Evolutionary conservation across 2,797 vertebrate genomes (phyloP).

Genomic region (Myotis planiceps): DNA sequence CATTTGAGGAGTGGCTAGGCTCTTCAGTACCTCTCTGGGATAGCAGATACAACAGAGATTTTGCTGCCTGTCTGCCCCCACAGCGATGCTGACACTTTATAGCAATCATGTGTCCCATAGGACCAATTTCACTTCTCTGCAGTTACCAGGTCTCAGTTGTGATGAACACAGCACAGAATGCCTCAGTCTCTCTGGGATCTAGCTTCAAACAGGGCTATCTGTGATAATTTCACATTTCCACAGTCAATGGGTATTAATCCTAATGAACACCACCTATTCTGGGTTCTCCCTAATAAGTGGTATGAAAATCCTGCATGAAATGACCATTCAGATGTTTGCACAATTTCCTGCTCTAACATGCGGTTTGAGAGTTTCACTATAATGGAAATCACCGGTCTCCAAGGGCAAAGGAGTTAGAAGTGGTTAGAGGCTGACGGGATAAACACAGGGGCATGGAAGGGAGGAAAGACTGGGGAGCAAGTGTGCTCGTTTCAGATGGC

Average conservation of each 20-base stretch:
- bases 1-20: not conserved
- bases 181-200: not conserved
- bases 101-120: not conserved
- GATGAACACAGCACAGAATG: not conserved
- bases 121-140: slow-evolving; percentile 20
- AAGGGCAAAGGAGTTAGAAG: not conserved
- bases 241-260: not conserved
- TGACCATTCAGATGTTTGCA: not conserved
- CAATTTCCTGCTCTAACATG: not conserved
- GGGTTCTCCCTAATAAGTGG: not conserved
- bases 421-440: not conserved
- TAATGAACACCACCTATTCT: slow-evolving; percentile 25
- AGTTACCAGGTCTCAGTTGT: not conserved
- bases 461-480: not conserved
- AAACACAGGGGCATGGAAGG: not conserved
- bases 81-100: not conserved
- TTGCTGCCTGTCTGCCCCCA: not conserved
- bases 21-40: not conserved
- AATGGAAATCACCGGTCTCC: not conserved
- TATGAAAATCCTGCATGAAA: not conserved
- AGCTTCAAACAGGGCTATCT: not conserved
- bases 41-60: not conserved
- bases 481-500: not conserved
- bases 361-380: not conserved
- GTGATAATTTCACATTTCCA: slow-evolving; percentile 20